A percentile compares a stretch with the other conserved stretches of the same genome.
phyloP scores from a whole-genome alignment of 2,888 invertebrate genomes.

The Netelia inedita region DNA sequence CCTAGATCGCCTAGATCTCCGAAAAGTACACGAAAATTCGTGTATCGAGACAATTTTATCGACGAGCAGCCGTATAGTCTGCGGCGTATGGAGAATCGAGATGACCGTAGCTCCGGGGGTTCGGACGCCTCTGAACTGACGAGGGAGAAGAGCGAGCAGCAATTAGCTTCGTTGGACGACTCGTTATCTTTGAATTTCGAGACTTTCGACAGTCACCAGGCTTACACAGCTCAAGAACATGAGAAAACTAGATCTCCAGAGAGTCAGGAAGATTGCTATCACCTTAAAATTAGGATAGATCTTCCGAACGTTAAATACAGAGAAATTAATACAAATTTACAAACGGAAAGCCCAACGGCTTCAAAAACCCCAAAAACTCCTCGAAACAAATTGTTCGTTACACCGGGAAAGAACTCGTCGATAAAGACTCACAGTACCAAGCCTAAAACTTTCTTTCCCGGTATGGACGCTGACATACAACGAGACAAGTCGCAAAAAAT shows the following conservation, averaged over 20 bases:
- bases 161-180: slow-evolving; percentile 46
- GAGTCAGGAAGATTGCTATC: not conserved
- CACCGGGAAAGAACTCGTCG: slow-evolving; percentile 75
- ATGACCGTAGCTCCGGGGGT: not conserved
- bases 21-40: slow-evolving; percentile 50
- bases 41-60: slow-evolving; percentile 48
- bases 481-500: slow-evolving; percentile 32
- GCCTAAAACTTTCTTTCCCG: slow-evolving; percentile 71
- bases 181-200: slow-evolving; percentile 7
- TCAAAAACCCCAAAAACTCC: slow-evolving; percentile 1
- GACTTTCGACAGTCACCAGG: slow-evolving; percentile 63
- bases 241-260: not conserved
- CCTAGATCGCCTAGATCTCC: slow-evolving; percentile 46
- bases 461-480: slow-evolving; percentile 21
- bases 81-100: not conserved
- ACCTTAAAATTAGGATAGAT: not conserved
- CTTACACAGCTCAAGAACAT: not conserved
- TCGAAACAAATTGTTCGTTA: slow-evolving; percentile 71
- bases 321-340: not conserved
- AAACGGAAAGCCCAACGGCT: not conserved
- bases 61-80: slow-evolving; percentile 27
- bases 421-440: slow-evolving; percentile 55
- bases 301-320: not conserved
- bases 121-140: not conserved
- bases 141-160: slow-evolving; percentile 41